Evolutionary conservation across 2,797 vertebrate genomes (phyloP).

Genomic region (Arctocebus calabarensis): DNA sequence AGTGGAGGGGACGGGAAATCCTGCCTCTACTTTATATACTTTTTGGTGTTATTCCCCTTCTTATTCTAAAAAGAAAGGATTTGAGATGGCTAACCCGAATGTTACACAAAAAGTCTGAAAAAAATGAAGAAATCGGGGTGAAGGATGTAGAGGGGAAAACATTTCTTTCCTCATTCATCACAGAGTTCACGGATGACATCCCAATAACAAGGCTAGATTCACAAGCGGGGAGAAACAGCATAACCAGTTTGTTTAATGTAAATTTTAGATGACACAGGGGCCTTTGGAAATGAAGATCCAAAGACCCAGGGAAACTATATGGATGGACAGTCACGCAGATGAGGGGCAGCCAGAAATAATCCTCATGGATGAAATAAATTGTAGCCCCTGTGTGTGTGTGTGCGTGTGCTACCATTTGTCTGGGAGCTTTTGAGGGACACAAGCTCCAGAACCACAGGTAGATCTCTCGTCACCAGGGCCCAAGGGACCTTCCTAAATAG

Average conservation of each 20-base stretch:
- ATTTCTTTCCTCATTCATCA: background rate
- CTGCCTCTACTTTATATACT: background rate
- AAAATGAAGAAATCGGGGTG: background rate
- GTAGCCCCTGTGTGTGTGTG: background rate
- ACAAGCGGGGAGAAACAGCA: background rate
- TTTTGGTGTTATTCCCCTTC: background rate
- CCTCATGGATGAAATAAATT: background rate
- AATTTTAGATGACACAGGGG: background rate
- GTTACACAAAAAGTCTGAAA: background rate
- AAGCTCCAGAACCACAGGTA: background rate
- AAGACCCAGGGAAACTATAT: background rate
- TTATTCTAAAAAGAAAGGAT: constrained; percentile 38
- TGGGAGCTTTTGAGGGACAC: background rate
- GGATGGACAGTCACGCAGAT: background rate
- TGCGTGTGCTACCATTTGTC: background rate
- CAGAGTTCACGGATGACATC: background rate
- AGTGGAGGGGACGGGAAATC: background rate
- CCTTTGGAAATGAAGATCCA: background rate
- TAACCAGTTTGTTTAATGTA: background rate
- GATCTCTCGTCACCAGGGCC: background rate
- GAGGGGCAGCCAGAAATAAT: constrained; percentile 5
- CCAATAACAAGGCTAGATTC: background rate
- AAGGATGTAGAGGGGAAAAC: background rate
- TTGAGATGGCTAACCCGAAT: background rate
- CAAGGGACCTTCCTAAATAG: background rate